Percentiles rank a stretch among this genome's conserved stretches.
These are phyloP conservation scores for Diplodus puntazzo DNA, from an alignment of 2,797 vertebrate genomes.

Conservation along the genomic window DNA sequence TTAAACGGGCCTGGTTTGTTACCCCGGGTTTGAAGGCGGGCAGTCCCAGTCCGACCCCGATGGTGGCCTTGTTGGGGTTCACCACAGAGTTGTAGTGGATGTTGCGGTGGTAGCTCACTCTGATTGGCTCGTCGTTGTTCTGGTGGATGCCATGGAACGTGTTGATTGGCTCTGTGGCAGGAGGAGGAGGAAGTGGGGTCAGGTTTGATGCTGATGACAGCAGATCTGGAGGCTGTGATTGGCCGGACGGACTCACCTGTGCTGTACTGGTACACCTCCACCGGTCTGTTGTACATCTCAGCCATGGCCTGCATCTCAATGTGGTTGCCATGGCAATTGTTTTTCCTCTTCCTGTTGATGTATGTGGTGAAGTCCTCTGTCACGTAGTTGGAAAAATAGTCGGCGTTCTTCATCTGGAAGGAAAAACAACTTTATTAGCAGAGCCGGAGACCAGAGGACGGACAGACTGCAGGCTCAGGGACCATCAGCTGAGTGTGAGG, in stretches of 20 bases:
- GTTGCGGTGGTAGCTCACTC: slow-evolving; percentile 97
- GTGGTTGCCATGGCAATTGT: slow-evolving; percentile 96
- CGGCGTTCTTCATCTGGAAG: slow-evolving; percentile 93
- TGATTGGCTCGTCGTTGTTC: slow-evolving; percentile 95
- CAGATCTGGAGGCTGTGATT: not conserved
- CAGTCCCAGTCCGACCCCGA: slow-evolving; percentile 94
- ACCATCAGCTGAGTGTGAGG: not conserved
- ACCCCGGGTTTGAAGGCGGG: slow-evolving; percentile 96
- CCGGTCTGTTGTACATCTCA: slow-evolving; percentile 96
- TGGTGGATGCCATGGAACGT: slow-evolving; percentile 97
- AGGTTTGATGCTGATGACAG: not conserved
- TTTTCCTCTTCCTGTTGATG: slow-evolving; percentile 96
- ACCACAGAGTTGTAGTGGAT: slow-evolving; percentile 98
- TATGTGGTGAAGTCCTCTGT: slow-evolving; percentile 97
- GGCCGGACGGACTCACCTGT: slow-evolving; percentile 82
- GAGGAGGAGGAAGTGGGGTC: slow-evolving; percentile 9
- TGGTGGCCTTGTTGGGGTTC: slow-evolving; percentile 97
- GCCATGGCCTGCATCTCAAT: slow-evolving; percentile 99
- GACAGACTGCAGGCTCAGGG: too few species aligned
- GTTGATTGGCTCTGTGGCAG: slow-evolving; percentile 92
- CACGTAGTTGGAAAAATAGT: slow-evolving; percentile 97
- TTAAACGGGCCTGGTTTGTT: slow-evolving; percentile 7
- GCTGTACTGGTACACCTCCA: slow-evolving; percentile 95
- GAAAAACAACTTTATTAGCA: not conserved
- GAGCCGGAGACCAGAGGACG: not conserved